These are phyloP conservation scores for Meiosimyza decipiens DNA, from an alignment of 2,888 invertebrate species.

Conservation along the genomic window DNA sequence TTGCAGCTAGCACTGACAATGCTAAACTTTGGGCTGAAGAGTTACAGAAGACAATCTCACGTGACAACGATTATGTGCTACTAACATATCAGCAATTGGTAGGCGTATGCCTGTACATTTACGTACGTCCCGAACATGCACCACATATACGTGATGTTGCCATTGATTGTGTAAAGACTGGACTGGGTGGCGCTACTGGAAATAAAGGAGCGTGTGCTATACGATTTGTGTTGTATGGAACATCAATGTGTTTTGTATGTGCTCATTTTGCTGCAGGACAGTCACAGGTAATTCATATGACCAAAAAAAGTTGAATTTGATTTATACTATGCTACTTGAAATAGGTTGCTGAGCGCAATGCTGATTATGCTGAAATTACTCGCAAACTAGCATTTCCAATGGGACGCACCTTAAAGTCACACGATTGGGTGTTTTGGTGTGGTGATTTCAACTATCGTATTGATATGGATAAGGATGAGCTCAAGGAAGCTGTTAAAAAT, in stretches of 20 bases:
- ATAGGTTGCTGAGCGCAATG: slow-evolving; percentile 81
- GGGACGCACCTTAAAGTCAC: slow-evolving; percentile 91
- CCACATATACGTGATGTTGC: slow-evolving; percentile 93
- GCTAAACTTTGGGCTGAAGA: slow-evolving; percentile 95
- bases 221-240: slow-evolving; percentile 89
- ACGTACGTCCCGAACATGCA: slow-evolving; percentile 88
- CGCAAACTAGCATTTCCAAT: slow-evolving; percentile 90
- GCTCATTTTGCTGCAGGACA: slow-evolving; percentile 99
- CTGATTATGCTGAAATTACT: slow-evolving; percentile 95
- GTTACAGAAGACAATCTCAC: slow-evolving; percentile 88
- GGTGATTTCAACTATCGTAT: slow-evolving; percentile 99
- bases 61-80: slow-evolving; percentile 87
- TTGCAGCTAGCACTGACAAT: slow-evolving; percentile 93
- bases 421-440: slow-evolving; percentile 99
- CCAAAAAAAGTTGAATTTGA: neutral
- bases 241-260: slow-evolving; percentile 97
- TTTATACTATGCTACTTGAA: neutral
- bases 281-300: slow-evolving; percentile 77
- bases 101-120: slow-evolving; percentile 96
- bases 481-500: slow-evolving; percentile 81
- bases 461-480: slow-evolving; percentile 94
- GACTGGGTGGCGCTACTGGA: slow-evolving; percentile 94
- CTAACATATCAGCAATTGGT: slow-evolving; percentile 95
- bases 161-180: slow-evolving; percentile 96
- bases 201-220: slow-evolving; percentile 98